Percentiles rank a stretch among this genome's conserved stretches.
phyloP scores from a whole-genome alignment of 2,797 vertebrate species.

The Coranthus polyacanthus region DNA sequence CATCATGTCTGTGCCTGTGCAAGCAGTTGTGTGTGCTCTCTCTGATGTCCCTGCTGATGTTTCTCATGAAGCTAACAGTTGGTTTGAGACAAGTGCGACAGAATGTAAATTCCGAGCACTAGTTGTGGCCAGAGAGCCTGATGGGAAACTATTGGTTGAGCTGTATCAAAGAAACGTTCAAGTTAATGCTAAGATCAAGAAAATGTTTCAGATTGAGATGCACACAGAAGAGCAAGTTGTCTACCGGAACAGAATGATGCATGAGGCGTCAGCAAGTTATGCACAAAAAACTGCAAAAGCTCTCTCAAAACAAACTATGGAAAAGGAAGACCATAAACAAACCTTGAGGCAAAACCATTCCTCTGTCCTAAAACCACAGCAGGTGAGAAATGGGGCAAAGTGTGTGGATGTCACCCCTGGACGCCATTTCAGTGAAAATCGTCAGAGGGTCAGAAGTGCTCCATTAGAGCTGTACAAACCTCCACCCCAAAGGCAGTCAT shows the following conservation, averaged over 20 bases:
- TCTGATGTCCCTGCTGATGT: slow-evolving; percentile 85
- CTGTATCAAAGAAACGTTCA: slow-evolving; percentile 87
- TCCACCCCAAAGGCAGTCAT: slow-evolving; percentile 61
- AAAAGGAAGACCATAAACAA: slow-evolving; percentile 17
- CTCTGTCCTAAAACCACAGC: slow-evolving; percentile 6
- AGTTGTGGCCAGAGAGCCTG: slow-evolving; percentile 89
- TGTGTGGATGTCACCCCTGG: neutral
- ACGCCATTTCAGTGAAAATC: slow-evolving; percentile 9
- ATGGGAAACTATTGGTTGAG: slow-evolving; percentile 90
- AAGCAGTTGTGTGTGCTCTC: slow-evolving; percentile 91
- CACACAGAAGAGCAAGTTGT: slow-evolving; percentile 37
- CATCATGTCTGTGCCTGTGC: slow-evolving; percentile 91
- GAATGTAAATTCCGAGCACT: slow-evolving; percentile 85
- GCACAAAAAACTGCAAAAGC: slow-evolving; percentile 13
- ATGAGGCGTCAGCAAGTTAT: slow-evolving; percentile 2
- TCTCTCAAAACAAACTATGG: slow-evolving; percentile 2
- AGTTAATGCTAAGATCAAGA: slow-evolving; percentile 89
- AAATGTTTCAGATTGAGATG: slow-evolving; percentile 74
- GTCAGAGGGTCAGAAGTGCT: slow-evolving; percentile 43
- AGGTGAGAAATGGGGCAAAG: slow-evolving; percentile 16
- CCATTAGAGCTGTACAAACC: slow-evolving; percentile 58
- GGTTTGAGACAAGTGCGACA: slow-evolving; percentile 88
- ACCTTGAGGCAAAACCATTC: neutral
- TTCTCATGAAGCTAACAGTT: slow-evolving; percentile 80
- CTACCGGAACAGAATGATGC: slow-evolving; percentile 17